Percentiles rank a stretch among this genome's conserved stretches.
phyloP scores from a whole-genome alignment of 2,888 invertebrate genomes.

The Pseudanteris insignis region DNA sequence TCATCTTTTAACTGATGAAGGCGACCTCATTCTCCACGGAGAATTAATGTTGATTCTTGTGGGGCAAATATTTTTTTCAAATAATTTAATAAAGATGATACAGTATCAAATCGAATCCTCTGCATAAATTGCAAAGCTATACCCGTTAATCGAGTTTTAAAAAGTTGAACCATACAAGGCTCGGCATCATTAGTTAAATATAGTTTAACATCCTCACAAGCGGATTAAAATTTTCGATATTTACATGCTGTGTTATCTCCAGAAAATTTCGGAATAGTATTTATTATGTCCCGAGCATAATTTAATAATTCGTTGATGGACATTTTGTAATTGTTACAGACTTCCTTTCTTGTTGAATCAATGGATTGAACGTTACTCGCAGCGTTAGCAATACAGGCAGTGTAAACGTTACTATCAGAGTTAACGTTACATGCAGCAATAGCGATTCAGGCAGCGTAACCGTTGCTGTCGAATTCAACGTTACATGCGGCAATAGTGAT shows the following conservation, averaged over 20 bases:
- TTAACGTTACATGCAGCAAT: too few relatives aligned
- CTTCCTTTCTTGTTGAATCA: too few relatives aligned
- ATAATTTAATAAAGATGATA: not conserved
- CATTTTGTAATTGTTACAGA: too few relatives aligned
- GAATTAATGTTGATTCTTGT: not conserved
- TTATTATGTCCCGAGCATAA: not conserved
- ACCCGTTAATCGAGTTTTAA: not conserved
- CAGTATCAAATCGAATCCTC: not conserved
- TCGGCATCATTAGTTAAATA: not conserved
- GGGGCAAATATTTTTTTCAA: conserved; percentile 6
- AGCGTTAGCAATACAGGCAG: too few relatives aligned
- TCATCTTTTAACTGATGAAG: too few relatives aligned
- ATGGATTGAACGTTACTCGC: too few relatives aligned
- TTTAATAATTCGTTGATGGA: too few relatives aligned
- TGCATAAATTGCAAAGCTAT: not conserved
- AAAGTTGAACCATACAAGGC: not conserved
- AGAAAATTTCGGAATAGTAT: not conserved
- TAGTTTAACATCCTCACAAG: conserved; percentile 8
- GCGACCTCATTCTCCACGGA: conserved; percentile 1
- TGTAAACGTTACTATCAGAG: too few relatives aligned
- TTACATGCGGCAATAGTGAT: too few relatives aligned
- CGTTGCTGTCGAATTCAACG: too few relatives aligned
- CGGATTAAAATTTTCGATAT: not conserved
- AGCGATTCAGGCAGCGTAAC: too few relatives aligned
- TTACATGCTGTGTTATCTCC: not conserved